A percentile compares a stretch with the other conserved stretches of the same genome.
phyloP scores from a whole-genome alignment of 2,113 vertebrate genomes.

The Bolborhynchus lineola region DNA sequence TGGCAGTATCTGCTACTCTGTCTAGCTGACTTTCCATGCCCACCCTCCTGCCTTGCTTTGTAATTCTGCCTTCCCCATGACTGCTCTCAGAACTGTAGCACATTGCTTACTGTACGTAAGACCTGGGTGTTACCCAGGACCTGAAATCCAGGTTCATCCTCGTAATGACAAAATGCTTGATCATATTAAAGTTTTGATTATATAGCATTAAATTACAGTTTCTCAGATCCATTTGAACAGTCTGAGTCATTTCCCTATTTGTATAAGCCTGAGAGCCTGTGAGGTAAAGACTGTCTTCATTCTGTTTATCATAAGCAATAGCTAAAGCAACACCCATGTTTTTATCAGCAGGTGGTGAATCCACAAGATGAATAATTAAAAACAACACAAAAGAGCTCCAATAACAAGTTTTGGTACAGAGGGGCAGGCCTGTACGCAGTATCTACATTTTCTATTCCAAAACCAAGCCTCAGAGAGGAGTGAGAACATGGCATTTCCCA shows the following conservation, averaged over 20 bases:
- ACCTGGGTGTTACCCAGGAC: neutral
- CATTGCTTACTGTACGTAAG: neutral
- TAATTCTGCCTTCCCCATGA: neutral
- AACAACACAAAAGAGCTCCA: neutral
- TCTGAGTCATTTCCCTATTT: neutral
- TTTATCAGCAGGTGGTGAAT: neutral
- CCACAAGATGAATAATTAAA: neutral
- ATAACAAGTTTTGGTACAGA: neutral
- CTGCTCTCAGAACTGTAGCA: neutral
- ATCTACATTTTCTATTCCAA: neutral
- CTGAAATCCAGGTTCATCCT: neutral
- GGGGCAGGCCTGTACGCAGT: neutral
- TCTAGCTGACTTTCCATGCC: neutral
- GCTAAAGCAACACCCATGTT: neutral
- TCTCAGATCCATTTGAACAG: neutral
- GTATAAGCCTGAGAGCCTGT: neutral
- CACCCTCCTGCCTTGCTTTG: neutral
- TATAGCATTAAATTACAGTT: neutral
- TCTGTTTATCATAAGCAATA: neutral
- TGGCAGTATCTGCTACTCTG: neutral
- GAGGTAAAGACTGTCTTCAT: neutral
- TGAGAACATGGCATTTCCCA: neutral
- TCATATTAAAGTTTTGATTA: neutral
- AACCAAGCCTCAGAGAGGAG: neutral
- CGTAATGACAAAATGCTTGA: neutral